These are phyloP conservation scores for Mixornis gularis DNA, from an alignment of 2,113 vertebrate genomes.

Conservation along the genomic window DNA sequence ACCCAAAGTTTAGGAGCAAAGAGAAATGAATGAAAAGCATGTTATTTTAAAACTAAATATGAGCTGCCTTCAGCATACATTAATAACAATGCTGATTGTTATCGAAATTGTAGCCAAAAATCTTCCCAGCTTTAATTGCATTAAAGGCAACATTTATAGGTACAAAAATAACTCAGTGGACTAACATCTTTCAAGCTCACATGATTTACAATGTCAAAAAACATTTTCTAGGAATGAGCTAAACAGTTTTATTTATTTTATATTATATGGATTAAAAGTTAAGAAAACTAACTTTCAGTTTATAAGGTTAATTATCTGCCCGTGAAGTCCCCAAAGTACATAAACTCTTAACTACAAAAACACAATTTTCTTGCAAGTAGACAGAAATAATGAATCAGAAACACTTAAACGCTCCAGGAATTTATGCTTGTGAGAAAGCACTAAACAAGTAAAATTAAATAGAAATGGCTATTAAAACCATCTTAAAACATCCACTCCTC, in stretches of 20 bases:
- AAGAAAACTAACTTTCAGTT: not conserved
- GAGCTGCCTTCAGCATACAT: not conserved
- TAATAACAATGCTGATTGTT: not conserved
- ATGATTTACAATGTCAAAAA: not conserved
- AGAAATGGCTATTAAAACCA: not conserved
- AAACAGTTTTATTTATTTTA: not conserved
- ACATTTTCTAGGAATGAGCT: not conserved
- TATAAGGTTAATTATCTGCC: not conserved
- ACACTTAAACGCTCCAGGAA: not conserved
- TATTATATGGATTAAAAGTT: not conserved
- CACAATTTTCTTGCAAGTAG: not conserved
- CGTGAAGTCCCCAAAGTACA: not conserved
- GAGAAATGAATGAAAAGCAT: not conserved
- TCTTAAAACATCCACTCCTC: not conserved
- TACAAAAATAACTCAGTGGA: not conserved
- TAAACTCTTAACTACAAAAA: not conserved
- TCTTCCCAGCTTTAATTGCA: not conserved
- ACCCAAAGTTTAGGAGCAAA: not conserved
- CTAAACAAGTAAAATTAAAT: not conserved
- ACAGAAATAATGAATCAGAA: not conserved
- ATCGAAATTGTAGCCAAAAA: not conserved
- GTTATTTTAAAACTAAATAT: not conserved
- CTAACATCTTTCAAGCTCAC: not conserved
- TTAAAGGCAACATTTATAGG: not conserved
- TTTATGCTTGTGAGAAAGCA: not conserved